Percentiles rank a stretch among this genome's conserved stretches.
Conservation (phyloP, 2,113 vertebrate genomes). For the Struthio camelus region DNA sequence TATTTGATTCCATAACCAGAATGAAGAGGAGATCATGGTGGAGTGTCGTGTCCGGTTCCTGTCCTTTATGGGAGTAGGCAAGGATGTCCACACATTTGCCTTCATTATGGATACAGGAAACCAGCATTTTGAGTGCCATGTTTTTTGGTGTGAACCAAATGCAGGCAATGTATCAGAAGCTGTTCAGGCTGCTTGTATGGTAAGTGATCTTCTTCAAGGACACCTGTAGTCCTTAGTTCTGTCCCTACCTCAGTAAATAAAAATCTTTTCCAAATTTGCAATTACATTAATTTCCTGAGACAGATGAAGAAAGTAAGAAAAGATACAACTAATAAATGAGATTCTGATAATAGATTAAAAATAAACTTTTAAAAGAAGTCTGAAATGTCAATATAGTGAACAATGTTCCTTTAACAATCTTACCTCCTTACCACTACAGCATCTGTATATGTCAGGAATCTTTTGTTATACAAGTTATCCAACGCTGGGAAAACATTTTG, state of each 20-base stretch:
- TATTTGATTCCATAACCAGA: conserved; percentile 61
- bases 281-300: background rate
- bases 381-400: background rate
- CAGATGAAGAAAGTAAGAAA: background rate
- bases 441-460: background rate
- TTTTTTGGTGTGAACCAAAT: conserved; percentile 97
- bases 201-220: conserved; percentile 68
- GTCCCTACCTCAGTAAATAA: background rate
- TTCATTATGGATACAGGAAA: conserved; percentile 98
- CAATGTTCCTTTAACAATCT: background rate
- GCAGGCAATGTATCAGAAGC: conserved; percentile 94
- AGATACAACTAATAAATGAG: background rate
- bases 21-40: conserved; percentile 91
- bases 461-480: background rate
- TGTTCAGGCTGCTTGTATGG: conserved; percentile 97
- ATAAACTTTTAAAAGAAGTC: background rate
- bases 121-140: conserved; percentile 96
- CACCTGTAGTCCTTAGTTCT: background rate
- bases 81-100: conserved; percentile 91
- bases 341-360: background rate
- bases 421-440: background rate
- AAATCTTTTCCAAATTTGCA: background rate
- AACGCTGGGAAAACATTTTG: background rate
- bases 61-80: conserved; percentile 98
- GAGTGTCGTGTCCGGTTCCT: conserved; percentile 97